phyloP scores from a whole-genome alignment of 2,113 vertebrate species.

The Seriola aureovittata region DNA sequence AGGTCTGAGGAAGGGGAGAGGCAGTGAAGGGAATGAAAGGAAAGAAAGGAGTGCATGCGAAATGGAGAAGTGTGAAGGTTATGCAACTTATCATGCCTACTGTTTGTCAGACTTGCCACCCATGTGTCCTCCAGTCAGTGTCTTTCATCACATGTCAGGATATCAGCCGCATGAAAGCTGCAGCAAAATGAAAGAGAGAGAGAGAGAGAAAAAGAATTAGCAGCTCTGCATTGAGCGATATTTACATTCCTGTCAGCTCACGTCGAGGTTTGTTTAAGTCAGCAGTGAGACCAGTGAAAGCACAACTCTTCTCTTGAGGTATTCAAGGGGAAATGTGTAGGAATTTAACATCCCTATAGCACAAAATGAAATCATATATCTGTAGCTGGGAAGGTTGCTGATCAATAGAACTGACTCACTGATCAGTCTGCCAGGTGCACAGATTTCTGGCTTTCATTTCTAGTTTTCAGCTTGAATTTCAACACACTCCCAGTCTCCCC shows the following conservation, averaged over 20 bases:
- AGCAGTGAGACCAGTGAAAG: conserved; percentile 9
- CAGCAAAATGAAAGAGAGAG: neutral
- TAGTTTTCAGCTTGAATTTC: neutral
- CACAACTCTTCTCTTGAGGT: neutral
- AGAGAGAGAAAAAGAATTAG: neutral
- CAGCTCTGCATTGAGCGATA: neutral
- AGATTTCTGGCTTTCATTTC: conserved; percentile 57
- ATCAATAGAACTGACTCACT: conserved; percentile 39
- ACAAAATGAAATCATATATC: conserved; percentile 31
- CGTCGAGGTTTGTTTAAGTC: conserved; percentile 4
- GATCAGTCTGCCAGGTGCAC: conserved; percentile 31
- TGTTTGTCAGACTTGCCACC: neutral
- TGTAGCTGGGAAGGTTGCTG: conserved; percentile 12
- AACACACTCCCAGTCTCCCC: neutral
- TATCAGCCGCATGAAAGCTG: conserved; percentile 3
- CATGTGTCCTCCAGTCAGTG: neutral
- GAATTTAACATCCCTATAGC: neutral
- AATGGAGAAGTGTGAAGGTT: conserved; percentile 3
- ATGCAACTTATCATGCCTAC: neutral
- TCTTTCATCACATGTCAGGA: conserved; percentile 9
- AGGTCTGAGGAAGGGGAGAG: conserved; percentile 23
- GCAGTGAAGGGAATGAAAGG: conserved; percentile 7
- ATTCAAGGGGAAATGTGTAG: neutral
- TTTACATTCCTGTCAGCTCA: conserved; percentile 5
- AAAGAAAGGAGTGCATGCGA: neutral